A percentile compares a stretch with the other conserved stretches of the same genome.
These are phyloP conservation scores for Nerophis ophidion DNA, from an alignment of 2,113 vertebrate genomes.

Conservation along the genomic window DNA sequence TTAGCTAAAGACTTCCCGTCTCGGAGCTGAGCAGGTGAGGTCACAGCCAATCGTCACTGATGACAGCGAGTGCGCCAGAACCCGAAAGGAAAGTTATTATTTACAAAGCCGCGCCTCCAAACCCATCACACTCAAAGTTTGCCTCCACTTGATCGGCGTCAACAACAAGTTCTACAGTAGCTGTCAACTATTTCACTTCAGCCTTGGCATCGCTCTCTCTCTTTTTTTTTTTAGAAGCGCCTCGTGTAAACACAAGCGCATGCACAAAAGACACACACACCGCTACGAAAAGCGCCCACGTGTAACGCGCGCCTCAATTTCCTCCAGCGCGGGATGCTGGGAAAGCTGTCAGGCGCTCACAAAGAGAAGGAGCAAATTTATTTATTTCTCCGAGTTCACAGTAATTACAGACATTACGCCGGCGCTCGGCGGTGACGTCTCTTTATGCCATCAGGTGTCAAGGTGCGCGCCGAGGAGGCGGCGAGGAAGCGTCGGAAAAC, in stretches of 20 bases:
- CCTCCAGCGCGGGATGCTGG: not conserved
- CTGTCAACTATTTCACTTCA: slow-evolving; percentile 1
- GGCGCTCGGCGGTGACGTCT: not conserved
- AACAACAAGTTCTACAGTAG: slow-evolving; percentile 1
- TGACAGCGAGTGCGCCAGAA: slow-evolving; percentile 55
- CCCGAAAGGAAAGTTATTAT: slow-evolving; percentile 40
- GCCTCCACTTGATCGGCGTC: not conserved
- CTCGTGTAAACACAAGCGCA: not conserved
- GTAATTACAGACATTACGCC: slow-evolving; percentile 3
- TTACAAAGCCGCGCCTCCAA: not conserved
- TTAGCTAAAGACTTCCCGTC: too few species aligned
- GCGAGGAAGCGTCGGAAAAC: not conserved
- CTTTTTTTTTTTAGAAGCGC: not conserved
- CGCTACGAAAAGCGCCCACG: not conserved
- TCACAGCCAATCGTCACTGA: slow-evolving; percentile 69
- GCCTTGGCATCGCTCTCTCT: not conserved
- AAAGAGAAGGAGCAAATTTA: slow-evolving; percentile 6
- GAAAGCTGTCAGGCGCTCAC: slow-evolving; percentile 7
- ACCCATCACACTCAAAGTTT: not conserved
- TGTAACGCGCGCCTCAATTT: slow-evolving; percentile 3
- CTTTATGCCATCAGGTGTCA: slow-evolving; percentile 8
- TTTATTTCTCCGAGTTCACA: slow-evolving; percentile 9
- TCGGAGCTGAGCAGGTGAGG: slow-evolving; percentile 61
- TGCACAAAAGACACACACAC: slow-evolving; percentile 6
- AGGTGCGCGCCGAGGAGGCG: not conserved